phyloP scores from a whole-genome alignment of 1,140 invertebrate genomes.

The Drosophila micromelanica region DNA sequence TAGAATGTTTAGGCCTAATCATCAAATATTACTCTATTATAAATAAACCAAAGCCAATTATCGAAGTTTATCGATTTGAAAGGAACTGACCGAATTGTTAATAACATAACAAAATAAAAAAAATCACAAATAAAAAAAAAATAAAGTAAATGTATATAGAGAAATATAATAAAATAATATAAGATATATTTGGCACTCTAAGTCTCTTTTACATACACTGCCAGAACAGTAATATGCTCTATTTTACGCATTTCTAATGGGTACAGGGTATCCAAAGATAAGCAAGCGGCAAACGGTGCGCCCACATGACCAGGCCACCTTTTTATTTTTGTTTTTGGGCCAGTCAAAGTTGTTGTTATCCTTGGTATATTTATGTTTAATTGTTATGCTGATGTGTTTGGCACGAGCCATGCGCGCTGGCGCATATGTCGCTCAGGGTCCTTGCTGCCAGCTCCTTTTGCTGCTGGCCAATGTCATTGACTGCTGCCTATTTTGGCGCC shows the following conservation, averaged over 20 bases:
- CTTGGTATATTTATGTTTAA: constrained; percentile 76
- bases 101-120: too few relatives aligned
- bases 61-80: too few relatives aligned
- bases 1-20: too few relatives aligned
- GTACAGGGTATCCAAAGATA: background rate
- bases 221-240: too few relatives aligned
- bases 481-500: constrained; percentile 68
- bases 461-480: constrained; percentile 60
- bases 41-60: too few relatives aligned
- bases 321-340: constrained; percentile 4
- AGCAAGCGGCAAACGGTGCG: constrained; percentile 32
- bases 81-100: too few relatives aligned
- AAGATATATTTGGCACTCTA: too few relatives aligned
- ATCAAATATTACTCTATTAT: too few relatives aligned
- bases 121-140: too few relatives aligned
- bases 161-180: too few relatives aligned
- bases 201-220: too few relatives aligned
- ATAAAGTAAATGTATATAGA: too few relatives aligned
- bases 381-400: constrained; percentile 73
- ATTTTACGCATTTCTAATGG: background rate
- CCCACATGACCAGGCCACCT: constrained; percentile 57
- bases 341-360: constrained; percentile 48
- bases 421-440: constrained; percentile 59
- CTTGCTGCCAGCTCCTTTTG: constrained; percentile 28
- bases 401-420: constrained; percentile 60